A percentile compares a stretch with the other conserved stretches of the same genome.
These are phyloP conservation scores for Poecilia picta DNA, from an alignment of 2,797 vertebrate species.

Conservation along the genomic window DNA sequence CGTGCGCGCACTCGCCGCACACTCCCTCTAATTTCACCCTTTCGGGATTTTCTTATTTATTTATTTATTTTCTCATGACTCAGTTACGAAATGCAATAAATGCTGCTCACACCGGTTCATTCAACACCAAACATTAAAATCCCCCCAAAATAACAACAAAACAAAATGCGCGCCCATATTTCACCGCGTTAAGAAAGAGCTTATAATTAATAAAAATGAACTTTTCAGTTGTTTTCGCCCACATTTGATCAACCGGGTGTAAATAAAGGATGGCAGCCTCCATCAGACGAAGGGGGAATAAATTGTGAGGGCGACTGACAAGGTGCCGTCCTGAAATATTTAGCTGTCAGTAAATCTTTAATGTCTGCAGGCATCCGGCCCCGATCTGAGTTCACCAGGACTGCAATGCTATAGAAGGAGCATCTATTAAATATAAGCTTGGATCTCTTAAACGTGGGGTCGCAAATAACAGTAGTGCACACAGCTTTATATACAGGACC, in stretches of 20 bases:
- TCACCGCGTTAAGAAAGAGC: background rate
- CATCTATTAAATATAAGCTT: slow-evolving; percentile 69
- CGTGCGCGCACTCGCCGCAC: slow-evolving; percentile 82
- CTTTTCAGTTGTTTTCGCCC: slow-evolving; percentile 23
- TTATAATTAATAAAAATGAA: background rate
- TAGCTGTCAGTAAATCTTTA: slow-evolving; percentile 73
- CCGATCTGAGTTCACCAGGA: slow-evolving; percentile 62
- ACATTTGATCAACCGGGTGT: slow-evolving; percentile 37
- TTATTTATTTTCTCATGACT: slow-evolving; percentile 82
- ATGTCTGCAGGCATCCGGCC: slow-evolving; percentile 54
- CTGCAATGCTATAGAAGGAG: slow-evolving; percentile 50
- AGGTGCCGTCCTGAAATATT: slow-evolving; percentile 76
- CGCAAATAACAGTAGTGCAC: slow-evolving; percentile 66
- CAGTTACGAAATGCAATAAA: slow-evolving; percentile 83
- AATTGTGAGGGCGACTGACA: slow-evolving; percentile 60
- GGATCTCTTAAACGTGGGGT: slow-evolving; percentile 65
- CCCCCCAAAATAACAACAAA: background rate
- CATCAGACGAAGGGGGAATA: slow-evolving; percentile 39
- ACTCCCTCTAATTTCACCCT: slow-evolving; percentile 78
- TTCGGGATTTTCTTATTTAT: slow-evolving; percentile 70
- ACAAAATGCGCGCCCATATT: background rate
- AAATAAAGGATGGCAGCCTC: slow-evolving; percentile 65
- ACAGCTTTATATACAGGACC: slow-evolving; percentile 38
- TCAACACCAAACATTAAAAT: background rate
- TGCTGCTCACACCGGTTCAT: slow-evolving; percentile 80